phyloP scores from a whole-genome alignment of 2,113 vertebrate species.

The Hylia prasina region DNA sequence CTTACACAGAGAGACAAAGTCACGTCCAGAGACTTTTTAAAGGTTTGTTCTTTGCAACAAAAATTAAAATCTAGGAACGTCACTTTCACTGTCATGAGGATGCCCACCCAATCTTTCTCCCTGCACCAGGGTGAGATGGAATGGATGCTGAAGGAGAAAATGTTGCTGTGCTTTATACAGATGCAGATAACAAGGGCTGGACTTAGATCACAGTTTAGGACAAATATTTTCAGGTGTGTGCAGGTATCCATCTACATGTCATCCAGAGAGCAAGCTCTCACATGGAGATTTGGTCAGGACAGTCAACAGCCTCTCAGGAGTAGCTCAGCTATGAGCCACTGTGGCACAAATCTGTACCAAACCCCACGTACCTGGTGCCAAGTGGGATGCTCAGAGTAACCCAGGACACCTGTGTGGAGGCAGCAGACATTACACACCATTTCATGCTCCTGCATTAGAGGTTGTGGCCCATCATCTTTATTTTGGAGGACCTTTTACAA shows the following conservation, averaged over 20 bases:
- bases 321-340: neutral
- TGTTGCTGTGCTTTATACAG: neutral
- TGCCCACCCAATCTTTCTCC: neutral
- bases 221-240: neutral
- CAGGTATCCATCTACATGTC: neutral
- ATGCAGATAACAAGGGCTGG: neutral
- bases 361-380: too few species aligned
- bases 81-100: neutral
- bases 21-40: neutral
- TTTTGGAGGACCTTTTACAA: neutral
- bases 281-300: neutral
- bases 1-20: neutral
- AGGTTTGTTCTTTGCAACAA: neutral
- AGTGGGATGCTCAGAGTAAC: neutral
- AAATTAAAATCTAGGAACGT: neutral
- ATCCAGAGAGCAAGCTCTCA: neutral
- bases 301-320: neutral
- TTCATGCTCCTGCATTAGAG: neutral
- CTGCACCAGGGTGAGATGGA: neutral
- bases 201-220: neutral
- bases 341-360: neutral
- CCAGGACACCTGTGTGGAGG: neutral
- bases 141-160: neutral
- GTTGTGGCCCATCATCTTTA: neutral
- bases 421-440: neutral